These are phyloP conservation scores for Origma solitaria DNA, from an alignment of 2,113 vertebrate species.

Conservation along the genomic window DNA sequence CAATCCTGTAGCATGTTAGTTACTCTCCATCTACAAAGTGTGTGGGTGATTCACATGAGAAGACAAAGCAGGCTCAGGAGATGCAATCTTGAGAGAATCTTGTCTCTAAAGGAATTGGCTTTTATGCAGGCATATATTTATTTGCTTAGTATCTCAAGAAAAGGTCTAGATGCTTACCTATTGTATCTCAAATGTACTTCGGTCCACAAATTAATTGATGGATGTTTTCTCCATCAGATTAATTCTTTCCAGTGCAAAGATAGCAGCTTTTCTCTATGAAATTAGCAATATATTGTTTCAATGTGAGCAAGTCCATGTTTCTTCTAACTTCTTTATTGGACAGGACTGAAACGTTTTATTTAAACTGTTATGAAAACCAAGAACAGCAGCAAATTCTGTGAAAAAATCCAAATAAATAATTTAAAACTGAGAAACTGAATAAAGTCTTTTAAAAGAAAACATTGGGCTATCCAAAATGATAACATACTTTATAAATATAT, in stretches of 20 bases:
- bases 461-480: background rate
- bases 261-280: background rate
- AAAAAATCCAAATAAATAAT: background rate
- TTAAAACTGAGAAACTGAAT: background rate
- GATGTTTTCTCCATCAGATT: background rate
- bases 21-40: background rate
- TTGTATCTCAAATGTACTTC: too few relatives aligned
- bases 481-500: background rate
- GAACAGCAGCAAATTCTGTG: background rate
- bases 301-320: background rate
- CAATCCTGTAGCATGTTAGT: background rate
- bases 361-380: background rate
- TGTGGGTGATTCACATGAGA: background rate
- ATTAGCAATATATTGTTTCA: background rate
- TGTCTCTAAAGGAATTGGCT: rapidly evolving
- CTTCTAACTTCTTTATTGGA: background rate
- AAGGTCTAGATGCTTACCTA: too few relatives aligned
- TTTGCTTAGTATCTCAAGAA: too few relatives aligned
- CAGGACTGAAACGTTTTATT: background rate
- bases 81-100: background rate
- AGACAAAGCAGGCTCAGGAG: background rate
- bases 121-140: background rate
- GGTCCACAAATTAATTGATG: background rate
- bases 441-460: background rate
- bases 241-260: background rate